Evolutionary conservation across 2,888 invertebrate genomes (phyloP), one percentile per base, ranked within the genome.

Genomic region (Acrobasis suavella): DNA sequence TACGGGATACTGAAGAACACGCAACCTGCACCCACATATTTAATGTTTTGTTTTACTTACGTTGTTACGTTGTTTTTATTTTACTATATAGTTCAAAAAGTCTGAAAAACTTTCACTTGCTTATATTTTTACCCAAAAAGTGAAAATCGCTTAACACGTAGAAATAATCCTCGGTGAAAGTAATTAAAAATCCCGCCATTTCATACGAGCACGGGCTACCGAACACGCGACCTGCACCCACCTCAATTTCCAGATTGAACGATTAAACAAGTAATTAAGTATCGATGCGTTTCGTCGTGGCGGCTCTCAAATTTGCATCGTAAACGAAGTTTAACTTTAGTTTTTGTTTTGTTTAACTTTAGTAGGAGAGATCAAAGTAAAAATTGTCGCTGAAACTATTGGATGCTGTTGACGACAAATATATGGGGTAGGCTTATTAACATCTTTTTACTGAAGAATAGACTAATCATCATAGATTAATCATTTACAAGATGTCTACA

Each of bases 241-340:
- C 87, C 76, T 82, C 78, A 77, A 79, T 74, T 74, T 63, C 77
- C 69, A 89, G 91, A 91, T 92, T 89, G 88, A 89, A 85, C 87
- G 91, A 92, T 92, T 91, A 91, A 89, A 83, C 75, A 81, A 87
- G 91, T 92, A 92, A 92, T 92, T 92, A 92, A 92, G 91, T 91
- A 92, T 91, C 86, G 86, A 88, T 89, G 88, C 85, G 89, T 91
- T 89, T 89, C 88, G 91, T 92, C 89, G 83, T 80, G 84, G 87
- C 76, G 82, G 87, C 87, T 92, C 84, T 92, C 89, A 92, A 91
- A 92, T 92, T 92, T 92, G 91, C 92, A 92, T 92, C 91, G 92
- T 92, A 92, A 92, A 91, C 92, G 91, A 92, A 91, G 89, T 88
- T 88, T 85, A 82, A 80, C 78, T 83, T 89, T 84, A 78, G 78